phyloP scores from a whole-genome alignment of 2,797 vertebrate genomes.

The Lepilemur septentrionalis region DNA sequence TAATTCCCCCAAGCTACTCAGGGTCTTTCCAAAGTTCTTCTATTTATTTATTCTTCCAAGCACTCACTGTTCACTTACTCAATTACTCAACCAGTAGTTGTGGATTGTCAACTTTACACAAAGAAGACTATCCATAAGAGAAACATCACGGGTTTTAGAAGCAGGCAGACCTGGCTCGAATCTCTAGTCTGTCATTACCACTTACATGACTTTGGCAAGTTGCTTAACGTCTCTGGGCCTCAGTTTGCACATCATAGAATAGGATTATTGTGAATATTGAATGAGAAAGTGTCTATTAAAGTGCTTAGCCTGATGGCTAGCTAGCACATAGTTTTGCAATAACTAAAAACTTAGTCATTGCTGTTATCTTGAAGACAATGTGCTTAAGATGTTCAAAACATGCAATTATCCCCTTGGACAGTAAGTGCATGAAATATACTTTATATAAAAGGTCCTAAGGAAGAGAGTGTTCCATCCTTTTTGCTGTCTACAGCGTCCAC shows the following conservation, averaged over 20 bases:
- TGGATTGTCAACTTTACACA: not conserved
- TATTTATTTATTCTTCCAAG: not conserved
- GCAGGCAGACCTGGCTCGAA: not conserved
- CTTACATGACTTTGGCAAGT: not conserved
- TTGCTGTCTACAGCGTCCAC: accelerated
- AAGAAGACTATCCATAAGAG: not conserved
- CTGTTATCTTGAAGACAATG: not conserved
- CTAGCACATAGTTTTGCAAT: not conserved
- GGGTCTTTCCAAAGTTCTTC: not conserved
- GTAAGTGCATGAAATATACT: not conserved
- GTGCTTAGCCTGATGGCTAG: not conserved
- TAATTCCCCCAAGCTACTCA: not conserved
- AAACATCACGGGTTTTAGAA: not conserved
- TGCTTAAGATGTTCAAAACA: not conserved
- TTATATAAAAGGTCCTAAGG: not conserved
- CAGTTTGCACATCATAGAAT: not conserved
- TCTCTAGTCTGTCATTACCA: not conserved
- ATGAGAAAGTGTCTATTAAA: not conserved
- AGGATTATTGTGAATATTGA: not conserved
- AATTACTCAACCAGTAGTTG: not conserved
- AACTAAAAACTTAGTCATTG: not conserved
- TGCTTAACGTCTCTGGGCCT: not conserved
- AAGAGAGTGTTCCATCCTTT: not conserved
- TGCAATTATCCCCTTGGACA: not conserved
- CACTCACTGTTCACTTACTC: not conserved